Conservation (phyloP, 2,113 vertebrate genomes). For the Pan paniscus region DNA sequence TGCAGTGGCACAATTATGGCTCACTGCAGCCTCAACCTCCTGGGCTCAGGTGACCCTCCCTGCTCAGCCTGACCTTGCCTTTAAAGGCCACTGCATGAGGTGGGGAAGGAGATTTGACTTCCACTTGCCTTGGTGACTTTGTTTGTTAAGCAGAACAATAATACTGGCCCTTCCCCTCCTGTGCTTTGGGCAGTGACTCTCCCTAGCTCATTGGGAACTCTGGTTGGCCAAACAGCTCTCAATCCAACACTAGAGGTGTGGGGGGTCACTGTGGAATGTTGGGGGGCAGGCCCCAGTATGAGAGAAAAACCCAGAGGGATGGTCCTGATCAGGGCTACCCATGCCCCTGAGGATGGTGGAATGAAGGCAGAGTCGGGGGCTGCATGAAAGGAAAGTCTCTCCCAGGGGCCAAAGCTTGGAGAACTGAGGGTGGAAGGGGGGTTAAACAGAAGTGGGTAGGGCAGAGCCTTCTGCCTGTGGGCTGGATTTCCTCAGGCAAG, state of each 20-base stretch:
- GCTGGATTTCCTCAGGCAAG: not conserved
- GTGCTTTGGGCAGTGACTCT: not conserved
- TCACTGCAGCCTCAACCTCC: no score
- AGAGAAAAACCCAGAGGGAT: no score
- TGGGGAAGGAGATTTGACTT: not conserved
- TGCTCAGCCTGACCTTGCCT: not conserved
- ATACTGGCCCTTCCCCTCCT: no score
- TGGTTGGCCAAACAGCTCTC: no score
- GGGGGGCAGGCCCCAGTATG: not conserved
- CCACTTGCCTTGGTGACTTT: not conserved
- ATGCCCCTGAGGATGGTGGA: not conserved
- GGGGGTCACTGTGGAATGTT: not conserved
- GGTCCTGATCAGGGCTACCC: accelerated
- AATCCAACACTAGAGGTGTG: not conserved
- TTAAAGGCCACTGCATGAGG: no score
- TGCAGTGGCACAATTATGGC: no score
- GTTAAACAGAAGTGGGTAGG: not conserved
- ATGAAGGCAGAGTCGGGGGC: no score
- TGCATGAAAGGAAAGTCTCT: accelerated
- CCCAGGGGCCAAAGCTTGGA: not conserved
- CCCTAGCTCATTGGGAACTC: not conserved
- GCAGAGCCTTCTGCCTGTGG: not conserved
- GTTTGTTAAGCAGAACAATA: not conserved
- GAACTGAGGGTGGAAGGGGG: accelerated
- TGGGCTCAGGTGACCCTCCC: no score